Conservation (phyloP, 2,888 invertebrate species). For the Adineta ricciae region DNA sequence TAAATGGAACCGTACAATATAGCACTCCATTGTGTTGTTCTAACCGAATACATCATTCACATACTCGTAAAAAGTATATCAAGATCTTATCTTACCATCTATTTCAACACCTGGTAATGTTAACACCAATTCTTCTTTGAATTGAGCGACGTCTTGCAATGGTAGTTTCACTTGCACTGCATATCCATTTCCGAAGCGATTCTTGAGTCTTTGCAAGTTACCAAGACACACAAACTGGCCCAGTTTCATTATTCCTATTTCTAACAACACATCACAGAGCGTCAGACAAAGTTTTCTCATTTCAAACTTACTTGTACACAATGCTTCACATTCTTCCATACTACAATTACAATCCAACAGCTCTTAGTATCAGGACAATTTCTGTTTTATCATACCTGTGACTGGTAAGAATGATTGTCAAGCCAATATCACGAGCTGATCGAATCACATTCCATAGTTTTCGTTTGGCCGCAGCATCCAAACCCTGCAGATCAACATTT, state of each 20-base stretch:
- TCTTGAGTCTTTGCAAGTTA: background rate
- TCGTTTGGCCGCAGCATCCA: constrained; percentile 50
- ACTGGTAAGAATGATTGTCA: constrained; percentile 48
- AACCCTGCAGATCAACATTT: constrained; percentile 39
- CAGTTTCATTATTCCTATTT: background rate
- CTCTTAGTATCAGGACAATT: no score
- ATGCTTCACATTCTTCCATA: constrained; percentile 34
- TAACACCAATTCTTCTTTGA: background rate
- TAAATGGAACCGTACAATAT: background rate
- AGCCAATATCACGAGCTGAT: constrained; percentile 43
- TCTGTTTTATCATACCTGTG: constrained; percentile 41
- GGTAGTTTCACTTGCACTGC: background rate
- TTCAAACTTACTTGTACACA: background rate
- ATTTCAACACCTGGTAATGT: background rate
- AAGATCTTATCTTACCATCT: background rate
- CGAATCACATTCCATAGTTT: constrained; percentile 49
- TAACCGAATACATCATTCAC: background rate
- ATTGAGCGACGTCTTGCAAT: background rate
- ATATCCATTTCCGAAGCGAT: background rate
- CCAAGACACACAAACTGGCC: background rate
- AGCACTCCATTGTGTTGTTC: background rate
- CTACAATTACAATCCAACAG: no score
- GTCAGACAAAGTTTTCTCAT: no score
- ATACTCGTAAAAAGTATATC: background rate
- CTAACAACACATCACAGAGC: background rate